Evolutionary conservation across 2,888 invertebrate species (phyloP), one percentile per base, ranked within the genome.

Genomic region (Agrotis clavis): DNA sequence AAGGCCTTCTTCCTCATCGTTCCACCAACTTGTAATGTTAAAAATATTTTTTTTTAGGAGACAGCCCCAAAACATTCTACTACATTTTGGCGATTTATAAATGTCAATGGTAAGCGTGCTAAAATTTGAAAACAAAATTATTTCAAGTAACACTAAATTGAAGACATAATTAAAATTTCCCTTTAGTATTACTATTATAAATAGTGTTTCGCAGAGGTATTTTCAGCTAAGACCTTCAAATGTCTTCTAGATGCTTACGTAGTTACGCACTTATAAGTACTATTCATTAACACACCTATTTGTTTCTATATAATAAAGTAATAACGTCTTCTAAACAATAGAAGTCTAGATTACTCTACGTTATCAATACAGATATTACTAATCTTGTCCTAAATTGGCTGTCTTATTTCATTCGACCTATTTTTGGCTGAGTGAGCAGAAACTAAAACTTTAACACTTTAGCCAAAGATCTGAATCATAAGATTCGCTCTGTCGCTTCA

Each of bases 341-440:
- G 57, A 19, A 51, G 41, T 48, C 48, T 21, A 48, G 41, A 62
- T 77, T 71, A 65, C 56, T 30, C 51, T 54, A 41, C 41, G 48
- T 30, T 19, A 77, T 71, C 65, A 66, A 56, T 66, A 66, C 48
- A 59, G 30, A 71, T 76, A 25, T 50, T 21, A 30, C 48, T 71
- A 66, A 77, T 77, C 66, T 66, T 35, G 5, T 59, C 21, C 62
- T 63, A 47, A 77, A 77, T 77, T 54, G 66, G 48, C 53, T 21
- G 53, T 59, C 62, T 77, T 72, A 65, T 62, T 66, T 63, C 9
- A 21, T 60, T 48, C 41, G 11, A 56, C 25, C 45, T 19, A 18
- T 16, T 72, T 71, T 47, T 56, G 59, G n/a, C 21, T 71, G 41
- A 77, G 54, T 25, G 35, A 54, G n/a, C 60, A 35, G 18, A 57